Base-by-base conservation (phyloP, 2,797 vertebrate genomes). In the Ambastaia sidthimunki region DNA sequence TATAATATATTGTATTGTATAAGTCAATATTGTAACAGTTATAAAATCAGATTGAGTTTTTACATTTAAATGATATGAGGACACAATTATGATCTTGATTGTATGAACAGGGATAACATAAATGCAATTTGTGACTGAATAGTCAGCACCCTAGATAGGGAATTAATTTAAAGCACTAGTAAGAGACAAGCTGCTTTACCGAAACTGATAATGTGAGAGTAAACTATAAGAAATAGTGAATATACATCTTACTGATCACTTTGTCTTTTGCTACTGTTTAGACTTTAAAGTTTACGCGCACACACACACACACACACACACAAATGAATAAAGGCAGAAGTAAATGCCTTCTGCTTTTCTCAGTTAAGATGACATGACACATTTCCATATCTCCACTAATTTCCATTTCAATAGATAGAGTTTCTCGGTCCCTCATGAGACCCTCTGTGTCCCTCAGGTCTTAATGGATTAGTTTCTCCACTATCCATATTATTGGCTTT, bases 391-490 rank as follows among this genome's bases (percentile, higher is more conserved):
- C 67, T 52, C 28, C 23, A 59, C 50, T 66, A 63, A 37, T 79
- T 71, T 78, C 28, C 70, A 76, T 68, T 69, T 71, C 71, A 72
- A 50, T 37, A 68, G 44, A 66, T 67, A 23, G 54, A 73, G 52
- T 63, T 74, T 50, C 55, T 44, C 55, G 34, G 77, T 31, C 77
- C 37, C 70, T 80, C 55, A 19, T 57, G 59, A 60, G 75, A 62
- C 47, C 37, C 75, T 65, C 37, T 67, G 28, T 18, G 62, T 75
- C 82, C 75, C 80, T 80, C 47, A 67, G 75, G 57, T 74, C 70
- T 82, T 85, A 74, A 82, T 82, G 67, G 74, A 74, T 77, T 82
- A 59, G 75, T 80, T 81, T 83, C 6, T 82, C 70, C 28, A 57
- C 66, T 70, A 76, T 69, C 76, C 81, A 57, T 71, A 68, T 71